Base-by-base conservation (phyloP, 2,797 vertebrate genomes). In the Knipowitschia caucasica region DNA sequence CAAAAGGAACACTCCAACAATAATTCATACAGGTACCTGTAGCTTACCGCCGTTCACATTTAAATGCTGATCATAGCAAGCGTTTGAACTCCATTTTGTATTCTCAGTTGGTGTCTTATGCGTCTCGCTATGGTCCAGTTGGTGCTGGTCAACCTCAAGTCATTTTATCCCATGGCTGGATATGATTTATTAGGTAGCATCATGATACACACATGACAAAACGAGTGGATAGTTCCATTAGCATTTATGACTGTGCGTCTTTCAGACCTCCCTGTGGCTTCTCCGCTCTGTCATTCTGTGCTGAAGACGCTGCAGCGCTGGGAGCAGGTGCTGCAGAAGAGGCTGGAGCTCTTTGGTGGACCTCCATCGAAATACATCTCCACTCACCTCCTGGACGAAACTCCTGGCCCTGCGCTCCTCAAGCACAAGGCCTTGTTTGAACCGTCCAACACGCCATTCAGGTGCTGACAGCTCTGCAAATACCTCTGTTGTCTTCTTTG, bases 1-100 rank as follows among this genome's bases (percentile, higher is more conserved):
- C 86, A 90, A 47, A 89, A 89, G 49, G 96, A 99, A 49, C 97
- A 99, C 84, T 95, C 93, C 6, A 98, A 98, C 86, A 86, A 94
- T 70, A 98, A 94, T 84, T 99, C 97, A 0, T 99, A 95, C 86
- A 99, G 96, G 97, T 98, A 85, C n/a, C n/a, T n/a, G n/a, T n/a
- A n/a, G n/a, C n/a, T n/a, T n/a, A n/a, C n/a, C n/a, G n/a, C n/a
- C n/a, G n/a, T n/a, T n/a, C n/a, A n/a, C n/a, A n/a, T n/a, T n/a
- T n/a, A n/a, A n/a, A n/a, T n/a, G n/a, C n/a, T n/a, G n/a, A n/a
- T n/a, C n/a, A n/a, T 35, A 17, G 7, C 5, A 35, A 7, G 6
- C 10, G 10, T 23, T 12, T n/a, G 12, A 6, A 14, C 57, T 18
- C 46, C 55, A 42, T 53, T 7, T 60, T 64, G 45, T 70, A 34